phyloP scores from a whole-genome alignment of 2,797 vertebrate genomes.

The Peromyscus attwateri region DNA sequence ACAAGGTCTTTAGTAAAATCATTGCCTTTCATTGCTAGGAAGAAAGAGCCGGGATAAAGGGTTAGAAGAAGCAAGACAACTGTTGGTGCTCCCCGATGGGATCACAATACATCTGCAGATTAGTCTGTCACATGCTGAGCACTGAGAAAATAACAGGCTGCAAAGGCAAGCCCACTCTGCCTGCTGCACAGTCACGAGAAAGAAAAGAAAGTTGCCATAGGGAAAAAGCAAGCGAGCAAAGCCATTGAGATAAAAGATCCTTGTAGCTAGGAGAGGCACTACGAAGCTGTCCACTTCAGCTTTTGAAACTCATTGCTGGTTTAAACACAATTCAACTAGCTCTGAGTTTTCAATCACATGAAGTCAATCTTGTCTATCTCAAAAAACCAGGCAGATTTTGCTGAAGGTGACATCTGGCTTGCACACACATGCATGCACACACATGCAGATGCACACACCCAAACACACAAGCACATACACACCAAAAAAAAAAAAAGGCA shows the following conservation, averaged over 20 bases:
- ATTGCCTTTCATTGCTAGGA: neutral
- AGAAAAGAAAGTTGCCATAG: neutral
- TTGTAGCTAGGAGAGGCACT: neutral
- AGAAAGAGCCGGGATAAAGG: neutral
- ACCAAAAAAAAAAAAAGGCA: neutral
- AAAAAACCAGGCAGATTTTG: neutral
- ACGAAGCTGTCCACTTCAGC: neutral
- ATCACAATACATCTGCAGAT: neutral
- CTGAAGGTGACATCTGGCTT: neutral
- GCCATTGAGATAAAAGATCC: neutral
- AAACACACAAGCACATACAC: neutral
- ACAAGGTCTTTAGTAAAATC: neutral
- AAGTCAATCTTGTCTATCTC: neutral
- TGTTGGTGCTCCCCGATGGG: neutral
- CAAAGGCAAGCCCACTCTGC: neutral
- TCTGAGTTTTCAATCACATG: neutral
- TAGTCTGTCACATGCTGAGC: slow-evolving; percentile 40
- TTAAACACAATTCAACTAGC: neutral
- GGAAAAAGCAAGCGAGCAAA: neutral
- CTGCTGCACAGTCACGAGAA: neutral
- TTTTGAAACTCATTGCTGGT: slow-evolving; percentile 2
- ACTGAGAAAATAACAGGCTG: neutral
- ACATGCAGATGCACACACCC: neutral
- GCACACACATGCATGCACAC: neutral
- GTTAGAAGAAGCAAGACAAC: neutral